Evolutionary conservation across 2,797 vertebrate genomes (phyloP), one percentile per base, ranked within the genome.

Genomic region (Sebastes paucispinis): DNA sequence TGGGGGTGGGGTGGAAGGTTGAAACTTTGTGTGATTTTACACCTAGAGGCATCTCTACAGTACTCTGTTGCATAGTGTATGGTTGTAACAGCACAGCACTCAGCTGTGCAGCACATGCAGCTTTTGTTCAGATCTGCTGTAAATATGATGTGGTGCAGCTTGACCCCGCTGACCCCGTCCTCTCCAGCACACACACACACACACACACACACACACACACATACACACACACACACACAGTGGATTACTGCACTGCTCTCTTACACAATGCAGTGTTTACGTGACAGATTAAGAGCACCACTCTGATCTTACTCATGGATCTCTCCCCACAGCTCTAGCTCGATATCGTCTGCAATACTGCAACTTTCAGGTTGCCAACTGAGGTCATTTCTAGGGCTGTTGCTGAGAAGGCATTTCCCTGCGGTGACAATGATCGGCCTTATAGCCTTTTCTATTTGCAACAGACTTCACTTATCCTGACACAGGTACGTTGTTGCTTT

Each of bases 171-270:
- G 75, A 85, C 73, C 84, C 62, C 4, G 1, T 71, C 55, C 66
- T 80, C 39, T 31, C 50, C 58, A 36, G 29, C 75, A 67, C 12
- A 65, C 64, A 73, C 31, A 43, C 58, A 58, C 39, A 71, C 31
- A 29, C 47, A 68, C 39, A 29, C 69, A 52, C 25, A 67, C 64
- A 16, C 65, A 31, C 75, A 67, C 12, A 65, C 64, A 73, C 31
- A 43, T 47, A 58, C 39, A 71, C 31, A 29, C 47, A 68, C 39
- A 29, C 69, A 52, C 25, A 67, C 64, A 16, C 65, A 31, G 5
- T 9, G 79, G 89, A 88, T 88, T 81, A 87, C 29, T 39, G 43
- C 76, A 3, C 68, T 62, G 73, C 75, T 76, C 75, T 73, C 73
- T 69, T 72, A 84, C 75, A 83, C 83, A 78, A 62, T 70, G 34